These are phyloP conservation scores for Caenorhabditis panamensis DNA, from an alignment of 2,888 invertebrate genomes.

Conservation along the genomic window DNA sequence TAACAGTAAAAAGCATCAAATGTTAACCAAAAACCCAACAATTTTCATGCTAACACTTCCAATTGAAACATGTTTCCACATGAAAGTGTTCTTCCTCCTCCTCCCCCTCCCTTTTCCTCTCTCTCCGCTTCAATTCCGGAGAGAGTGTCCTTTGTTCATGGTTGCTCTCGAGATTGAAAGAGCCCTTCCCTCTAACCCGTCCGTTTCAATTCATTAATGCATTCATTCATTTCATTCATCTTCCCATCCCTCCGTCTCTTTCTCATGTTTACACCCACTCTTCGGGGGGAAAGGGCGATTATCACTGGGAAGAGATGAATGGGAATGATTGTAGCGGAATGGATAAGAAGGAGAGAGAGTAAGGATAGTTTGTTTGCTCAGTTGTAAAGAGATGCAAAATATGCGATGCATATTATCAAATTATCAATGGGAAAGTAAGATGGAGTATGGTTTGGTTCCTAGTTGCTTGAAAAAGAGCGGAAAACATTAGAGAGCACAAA, in stretches of 20 bases:
- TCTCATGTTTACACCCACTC: constrained; percentile 32
- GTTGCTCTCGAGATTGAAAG: constrained; percentile 16
- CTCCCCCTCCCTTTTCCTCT: too few species aligned
- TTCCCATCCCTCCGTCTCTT: not conserved
- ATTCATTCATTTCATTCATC: too few species aligned
- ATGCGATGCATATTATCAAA: not conserved
- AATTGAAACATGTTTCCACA: too few species aligned
- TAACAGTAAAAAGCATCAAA: too few species aligned
- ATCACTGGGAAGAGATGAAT: constrained; percentile 22
- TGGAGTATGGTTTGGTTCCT: too few species aligned
- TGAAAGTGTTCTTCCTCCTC: too few species aligned
- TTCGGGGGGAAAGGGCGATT: constrained; percentile 8
- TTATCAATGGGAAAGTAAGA: not conserved
- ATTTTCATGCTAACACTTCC: too few species aligned
- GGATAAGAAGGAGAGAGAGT: constrained; percentile 10
- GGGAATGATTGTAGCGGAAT: constrained; percentile 9
- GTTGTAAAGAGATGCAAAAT: not conserved
- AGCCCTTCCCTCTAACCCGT: constrained; percentile 34
- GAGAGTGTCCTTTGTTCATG: constrained; percentile 36
- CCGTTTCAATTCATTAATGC: constrained; percentile 57
- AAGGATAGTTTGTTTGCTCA: not conserved
- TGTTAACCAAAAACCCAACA: too few species aligned
- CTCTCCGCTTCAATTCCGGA: too few species aligned
- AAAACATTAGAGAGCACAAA: too few species aligned
- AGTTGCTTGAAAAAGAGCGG: too few species aligned